Evolutionary conservation across 2,888 invertebrate genomes (phyloP).

Genomic region (Ectemnius lituratus): DNA sequence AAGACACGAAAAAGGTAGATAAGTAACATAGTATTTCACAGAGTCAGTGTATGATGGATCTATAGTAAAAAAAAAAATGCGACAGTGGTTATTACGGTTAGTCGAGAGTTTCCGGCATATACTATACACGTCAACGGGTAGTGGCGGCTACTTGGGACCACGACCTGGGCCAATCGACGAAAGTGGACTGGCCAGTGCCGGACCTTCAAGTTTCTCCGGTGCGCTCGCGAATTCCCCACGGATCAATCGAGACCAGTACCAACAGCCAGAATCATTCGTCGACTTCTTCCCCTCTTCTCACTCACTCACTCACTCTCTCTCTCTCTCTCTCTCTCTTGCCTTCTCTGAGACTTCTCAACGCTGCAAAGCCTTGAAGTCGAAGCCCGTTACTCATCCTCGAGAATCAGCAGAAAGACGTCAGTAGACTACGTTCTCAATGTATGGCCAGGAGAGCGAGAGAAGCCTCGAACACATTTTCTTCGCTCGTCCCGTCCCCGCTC

Average conservation of each 20-base stretch:
- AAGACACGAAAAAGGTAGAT: neutral
- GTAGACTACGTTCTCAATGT: no score
- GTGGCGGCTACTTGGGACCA: slow-evolving; percentile 9
- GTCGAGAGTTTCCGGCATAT: slow-evolving; percentile 43
- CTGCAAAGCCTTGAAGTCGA: slow-evolving; percentile 2
- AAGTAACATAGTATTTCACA: no score
- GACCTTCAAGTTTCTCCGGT: slow-evolving; percentile 4
- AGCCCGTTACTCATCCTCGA: neutral
- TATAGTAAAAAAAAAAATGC: no score
- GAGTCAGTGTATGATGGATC: no score
- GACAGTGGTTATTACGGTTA: slow-evolving; percentile 24
- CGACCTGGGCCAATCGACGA: slow-evolving; percentile 25
- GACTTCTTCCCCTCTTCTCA: neutral
- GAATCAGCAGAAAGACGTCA: no score
- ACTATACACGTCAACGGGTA: slow-evolving; percentile 20
- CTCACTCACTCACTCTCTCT: no score
- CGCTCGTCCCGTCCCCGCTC: neutral
- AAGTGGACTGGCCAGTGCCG: slow-evolving; percentile 1
- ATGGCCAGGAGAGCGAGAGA: no score
- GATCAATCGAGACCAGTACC: neutral
- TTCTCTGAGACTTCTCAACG: neutral
- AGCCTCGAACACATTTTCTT: no score
- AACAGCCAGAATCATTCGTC: neutral
- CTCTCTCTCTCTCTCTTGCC: neutral
- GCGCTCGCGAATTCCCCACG: neutral